A percentile compares a stretch with the other conserved stretches of the same genome.
These are phyloP conservation scores for Cetoscarus ocellatus DNA, from an alignment of 2,797 vertebrate species.

Conservation along the genomic window DNA sequence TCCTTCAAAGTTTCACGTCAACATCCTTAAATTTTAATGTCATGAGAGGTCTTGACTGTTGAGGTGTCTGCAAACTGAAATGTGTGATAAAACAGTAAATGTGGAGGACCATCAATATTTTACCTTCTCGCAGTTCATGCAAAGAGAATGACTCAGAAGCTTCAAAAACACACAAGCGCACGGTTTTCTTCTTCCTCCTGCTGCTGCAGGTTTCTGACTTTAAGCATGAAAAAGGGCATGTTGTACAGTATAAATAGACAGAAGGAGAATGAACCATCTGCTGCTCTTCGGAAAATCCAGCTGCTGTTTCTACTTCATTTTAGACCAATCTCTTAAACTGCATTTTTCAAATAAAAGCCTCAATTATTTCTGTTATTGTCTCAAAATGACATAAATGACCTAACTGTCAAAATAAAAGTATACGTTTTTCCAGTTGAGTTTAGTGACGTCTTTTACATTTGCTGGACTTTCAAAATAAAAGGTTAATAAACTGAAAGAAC, in stretches of 20 bases:
- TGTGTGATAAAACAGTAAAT: conserved; percentile 47
- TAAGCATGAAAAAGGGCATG: background rate
- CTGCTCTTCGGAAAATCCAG: background rate
- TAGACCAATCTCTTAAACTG: no score
- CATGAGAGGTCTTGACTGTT: conserved; percentile 1
- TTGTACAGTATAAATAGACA: conserved; percentile 21
- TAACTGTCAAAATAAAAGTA: no score
- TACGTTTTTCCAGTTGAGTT: no score
- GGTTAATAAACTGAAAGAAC: no score
- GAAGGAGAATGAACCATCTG: conserved; percentile 6
- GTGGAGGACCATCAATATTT: conserved; percentile 62
- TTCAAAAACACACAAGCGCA: conserved; percentile 9
- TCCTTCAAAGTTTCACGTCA: background rate
- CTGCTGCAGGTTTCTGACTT: background rate
- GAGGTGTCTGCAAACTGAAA: conserved; percentile 17
- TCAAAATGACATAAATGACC: no score
- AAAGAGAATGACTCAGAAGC: conserved; percentile 46
- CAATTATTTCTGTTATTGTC: no score
- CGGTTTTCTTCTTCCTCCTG: background rate
- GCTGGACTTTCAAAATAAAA: no score
- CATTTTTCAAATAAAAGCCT: no score
- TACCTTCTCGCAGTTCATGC: conserved; percentile 37
- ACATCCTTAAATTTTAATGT: conserved; percentile 17
- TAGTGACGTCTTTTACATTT: no score
- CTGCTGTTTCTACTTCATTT: background rate